Base-by-base conservation (phyloP, 2,797 vertebrate genomes). In the Enteromius radiatus region DNA sequence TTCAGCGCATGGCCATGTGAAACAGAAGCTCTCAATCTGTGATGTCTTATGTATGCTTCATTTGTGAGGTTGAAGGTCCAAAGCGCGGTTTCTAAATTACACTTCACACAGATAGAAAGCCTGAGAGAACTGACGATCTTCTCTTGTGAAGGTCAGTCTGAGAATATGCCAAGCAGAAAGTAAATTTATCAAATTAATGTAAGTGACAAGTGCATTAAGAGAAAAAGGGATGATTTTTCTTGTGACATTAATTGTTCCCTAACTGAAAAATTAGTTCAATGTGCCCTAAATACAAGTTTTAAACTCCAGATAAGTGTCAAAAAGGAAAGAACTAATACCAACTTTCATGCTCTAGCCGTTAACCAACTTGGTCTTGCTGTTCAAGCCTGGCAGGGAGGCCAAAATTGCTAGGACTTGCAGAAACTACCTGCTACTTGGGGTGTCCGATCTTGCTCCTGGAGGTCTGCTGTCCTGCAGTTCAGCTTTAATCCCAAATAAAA, bases 31-130 rank as follows among this genome's bases (percentile, higher is more conserved):
- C 61, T 82, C 70, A 75, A 19, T 82, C 38, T 63, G 43, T 81
- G 56, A 63, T 45, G 47, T 79, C 69, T 68, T 76, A 54, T n/a
- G 17, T 76, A 59, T 47, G 73, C 49, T 67, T 70, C 68, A 84
- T 87, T 81, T 84, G 71, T 63, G n/a, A 78, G 69, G 80, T 23
- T 82, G 74, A 83, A 83, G 61, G 65, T 85, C 54, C 70, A 71
- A 67, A 28, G 77, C 15, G 28, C 47, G 33, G 45, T 54, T 80
- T 80, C 59, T 82, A 80, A 86, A 88, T 82, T 78, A 80, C 78
- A 76, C 56, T 80, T 82, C 76, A 69, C 36, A 78, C 23, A 77
- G 54, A 85, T 36, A 56, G 26, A 74, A 64, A 43, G 43, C 70
- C 47, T 52, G 59, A 75, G 19, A 78, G 76, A 85, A 79, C 71